phyloP scores from a whole-genome alignment of 2,888 invertebrate genomes.

The Metalampra italica region DNA sequence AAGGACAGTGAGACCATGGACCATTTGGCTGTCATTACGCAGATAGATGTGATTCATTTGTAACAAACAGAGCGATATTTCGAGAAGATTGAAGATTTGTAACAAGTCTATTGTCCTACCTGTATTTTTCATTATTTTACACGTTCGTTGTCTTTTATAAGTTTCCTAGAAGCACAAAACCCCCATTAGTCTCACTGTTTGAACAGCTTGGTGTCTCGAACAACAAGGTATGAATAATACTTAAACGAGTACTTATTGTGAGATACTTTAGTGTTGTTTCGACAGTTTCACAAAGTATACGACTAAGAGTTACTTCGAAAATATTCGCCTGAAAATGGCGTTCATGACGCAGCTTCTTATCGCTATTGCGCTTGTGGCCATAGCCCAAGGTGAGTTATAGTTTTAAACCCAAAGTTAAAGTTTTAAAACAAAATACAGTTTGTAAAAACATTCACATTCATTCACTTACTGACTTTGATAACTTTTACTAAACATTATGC shows the following conservation, averaged over 20 bases:
- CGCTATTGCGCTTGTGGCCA: constrained; percentile 26
- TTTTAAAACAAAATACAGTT: too few relatives aligned
- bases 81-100: not conserved
- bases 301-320: not conserved
- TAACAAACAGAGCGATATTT: not conserved
- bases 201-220: constrained; percentile 45
- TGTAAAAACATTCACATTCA: too few relatives aligned
- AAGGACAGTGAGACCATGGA: not conserved
- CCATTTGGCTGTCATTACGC: not conserved
- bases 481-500: too few relatives aligned
- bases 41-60: not conserved
- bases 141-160: not conserved
- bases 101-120: not conserved
- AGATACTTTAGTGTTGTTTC: constrained; percentile 39
- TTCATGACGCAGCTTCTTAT: constrained; percentile 26
- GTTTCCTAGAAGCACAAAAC: not conserved
- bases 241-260: constrained; percentile 43
- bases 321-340: constrained; percentile 40
- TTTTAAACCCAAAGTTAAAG: not conserved
- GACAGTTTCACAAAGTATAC: constrained; percentile 12
- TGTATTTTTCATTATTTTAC: not conserved
- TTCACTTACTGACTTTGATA: too few relatives aligned
- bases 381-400: constrained; percentile 38
- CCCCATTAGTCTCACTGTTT: constrained; percentile 52
- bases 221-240: constrained; percentile 44